Base-by-base conservation (phyloP, 2,888 invertebrate species). In the Phrixothrix hirtus region DNA sequence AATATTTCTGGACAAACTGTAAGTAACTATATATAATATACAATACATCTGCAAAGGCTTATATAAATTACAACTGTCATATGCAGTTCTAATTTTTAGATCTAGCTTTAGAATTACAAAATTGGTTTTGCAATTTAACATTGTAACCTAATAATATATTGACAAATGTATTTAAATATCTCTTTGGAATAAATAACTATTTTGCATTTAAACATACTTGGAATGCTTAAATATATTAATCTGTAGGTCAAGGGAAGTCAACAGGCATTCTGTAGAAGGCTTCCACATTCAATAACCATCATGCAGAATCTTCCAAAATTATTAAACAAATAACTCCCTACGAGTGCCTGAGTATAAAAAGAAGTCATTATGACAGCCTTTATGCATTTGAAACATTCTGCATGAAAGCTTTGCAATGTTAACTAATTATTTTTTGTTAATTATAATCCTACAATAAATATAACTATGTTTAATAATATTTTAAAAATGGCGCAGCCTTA, bases 21-120 rank as follows among this genome's bases (percentile, higher is more conserved):
- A 66, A 57, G 59, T 62, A 64, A 64, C 64, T 65, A 66, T 71
- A 64, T 63, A 63, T 60, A 59, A 63, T 61, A 69, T 71, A 71
- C 73, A 70, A 64, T 73, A 74, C 70, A 72, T 71, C 73, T 75
- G 75, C 75, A 74, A 74, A 74, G 73, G 73, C 73, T 71, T 72
- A 67, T 60, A 64, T 69, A 70, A 68, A 70, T 72, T 72, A 72
- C 69, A 72, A 71, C 68, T 72, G 71, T 66, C 70, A 63, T 69
- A 71, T 69, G 70, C 72, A 73, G 70, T 70, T 62, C 63, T 65
- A 63, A 63, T 49, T 61, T 65, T 59, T 58, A 63, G 67, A 66
- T 64, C 69, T 71, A 70, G 68, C 59, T 73, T 73, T 74, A 75
- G 75, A 75, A 74, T 75, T 45, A 45, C 44, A 45, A 73, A 64